phyloP scores from a whole-genome alignment of 2,888 invertebrate genomes.

The Hypolimnas misippus region DNA sequence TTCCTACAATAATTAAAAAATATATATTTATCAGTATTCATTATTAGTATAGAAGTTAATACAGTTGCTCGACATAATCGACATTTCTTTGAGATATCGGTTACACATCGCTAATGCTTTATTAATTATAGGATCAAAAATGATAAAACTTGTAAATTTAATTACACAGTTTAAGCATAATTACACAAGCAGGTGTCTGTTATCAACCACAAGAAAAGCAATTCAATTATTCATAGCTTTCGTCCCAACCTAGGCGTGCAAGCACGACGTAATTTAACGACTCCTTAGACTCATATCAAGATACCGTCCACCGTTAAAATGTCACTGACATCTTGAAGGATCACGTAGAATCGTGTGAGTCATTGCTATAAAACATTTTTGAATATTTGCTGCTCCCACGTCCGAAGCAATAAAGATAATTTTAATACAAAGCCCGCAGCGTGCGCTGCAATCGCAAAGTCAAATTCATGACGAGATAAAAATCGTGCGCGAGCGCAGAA shows the following conservation, averaged over 20 bases:
- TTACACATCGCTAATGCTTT: neutral
- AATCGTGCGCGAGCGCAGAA: constrained; percentile 61
- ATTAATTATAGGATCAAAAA: neutral
- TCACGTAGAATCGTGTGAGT: constrained; percentile 60
- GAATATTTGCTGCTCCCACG: constrained; percentile 63
- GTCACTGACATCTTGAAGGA: constrained; percentile 41
- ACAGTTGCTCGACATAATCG: too few relatives aligned
- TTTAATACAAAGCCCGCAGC: constrained; percentile 69
- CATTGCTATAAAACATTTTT: constrained; percentile 63
- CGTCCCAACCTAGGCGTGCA: neutral
- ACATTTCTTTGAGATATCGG: neutral
- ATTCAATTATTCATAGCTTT: constrained; percentile 3
- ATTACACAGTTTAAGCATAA: neutral
- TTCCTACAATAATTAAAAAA: too few relatives aligned
- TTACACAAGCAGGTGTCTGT: neutral
- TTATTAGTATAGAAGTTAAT: too few relatives aligned
- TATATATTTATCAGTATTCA: too few relatives aligned
- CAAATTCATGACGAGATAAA: constrained; percentile 49
- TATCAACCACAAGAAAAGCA: neutral
- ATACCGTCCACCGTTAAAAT: constrained; percentile 37
- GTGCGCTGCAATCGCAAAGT: constrained; percentile 61
- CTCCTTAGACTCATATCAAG: constrained; percentile 30
- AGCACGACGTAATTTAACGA: neutral
- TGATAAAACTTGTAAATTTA: neutral
- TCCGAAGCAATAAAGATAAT: constrained; percentile 74